phyloP scores from a whole-genome alignment of 2,113 vertebrate species.

The Odocoileus hemionus region DNA sequence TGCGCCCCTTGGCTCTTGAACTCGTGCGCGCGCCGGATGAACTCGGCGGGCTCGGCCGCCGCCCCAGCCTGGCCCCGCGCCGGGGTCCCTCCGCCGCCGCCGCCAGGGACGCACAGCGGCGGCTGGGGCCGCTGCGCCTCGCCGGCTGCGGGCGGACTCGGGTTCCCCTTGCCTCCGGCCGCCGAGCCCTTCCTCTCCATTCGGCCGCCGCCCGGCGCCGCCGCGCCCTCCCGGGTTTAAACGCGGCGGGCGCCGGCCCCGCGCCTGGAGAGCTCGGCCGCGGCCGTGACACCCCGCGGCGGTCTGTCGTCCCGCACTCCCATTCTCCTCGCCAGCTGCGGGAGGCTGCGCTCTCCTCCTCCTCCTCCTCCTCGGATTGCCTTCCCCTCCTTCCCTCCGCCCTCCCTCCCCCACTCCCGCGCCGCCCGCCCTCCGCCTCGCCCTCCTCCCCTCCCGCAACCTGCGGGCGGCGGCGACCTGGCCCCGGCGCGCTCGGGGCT shows the following conservation, averaged over 20 bases:
- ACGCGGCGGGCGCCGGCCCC: slow-evolving; percentile 48
- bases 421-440: no score
- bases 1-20: slow-evolving; percentile 96
- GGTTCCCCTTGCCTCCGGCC: slow-evolving; percentile 62
- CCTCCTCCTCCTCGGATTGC: neutral
- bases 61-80: slow-evolving; percentile 62
- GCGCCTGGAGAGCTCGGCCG: slow-evolving; percentile 41
- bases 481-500: no score
- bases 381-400: neutral
- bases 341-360: slow-evolving; percentile 6
- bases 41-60: slow-evolving; percentile 80
- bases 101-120: slow-evolving; percentile 38
- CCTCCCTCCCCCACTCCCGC: no score
- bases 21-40: slow-evolving; percentile 90
- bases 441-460: no score
- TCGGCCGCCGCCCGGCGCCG: slow-evolving; percentile 36
- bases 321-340: slow-evolving; percentile 63
- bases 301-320: slow-evolving; percentile 44
- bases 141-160: slow-evolving; percentile 53
- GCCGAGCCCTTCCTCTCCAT: slow-evolving; percentile 74
- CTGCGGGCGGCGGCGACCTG: no score
- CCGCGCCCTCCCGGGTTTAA: slow-evolving; percentile 60
- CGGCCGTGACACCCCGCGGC: slow-evolving; percentile 58
- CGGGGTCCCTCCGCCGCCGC: slow-evolving; percentile 40
- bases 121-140: slow-evolving; percentile 64